Base-by-base conservation (phyloP, 2,888 invertebrate genomes). In the Cancer borealis region DNA sequence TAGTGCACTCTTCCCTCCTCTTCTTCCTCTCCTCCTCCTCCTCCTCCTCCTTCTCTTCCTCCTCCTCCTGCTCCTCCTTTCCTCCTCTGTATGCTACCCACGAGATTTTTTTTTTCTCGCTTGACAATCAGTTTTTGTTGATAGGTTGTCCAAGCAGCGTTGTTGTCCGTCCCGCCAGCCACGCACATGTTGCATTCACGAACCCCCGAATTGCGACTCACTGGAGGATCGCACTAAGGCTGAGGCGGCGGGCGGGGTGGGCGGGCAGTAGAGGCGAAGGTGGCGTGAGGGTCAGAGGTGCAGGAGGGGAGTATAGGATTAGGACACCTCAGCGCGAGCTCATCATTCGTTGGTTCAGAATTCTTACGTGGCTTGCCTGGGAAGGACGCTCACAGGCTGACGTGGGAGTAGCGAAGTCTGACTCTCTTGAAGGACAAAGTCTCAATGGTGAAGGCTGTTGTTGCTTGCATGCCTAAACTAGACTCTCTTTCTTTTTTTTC, bases 71-170 rank as follows among this genome's bases (percentile, higher is more conserved):
- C 14, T 66, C 17, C 66, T 66, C 14, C 66, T 21, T 66, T 66
- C n/a, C 30, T 30, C 3, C 79, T 79, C 10, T 8, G 30, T 79
- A 79, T 12, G 30, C 79, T 79, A 79, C 79, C 79, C 79, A 79
- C 79, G 12, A 79, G 30, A 30, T 79, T 8, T 30, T 79, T 79
- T 79, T 79, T 79, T 79, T 79, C 66, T 0, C 79, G 0, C 30
- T 79, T 30, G 30, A 79, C 79, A 79, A 26, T 79, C 79, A 30
- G 30, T 88, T 49, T 88, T 87, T 46, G 49, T 39, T 45, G 17
- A 54, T 39, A 46, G 84, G 54, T 84, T 92, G 45, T 87, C 87
- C 92, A 47, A 84, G 84, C 87, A 49, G 92, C 26, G 17, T 26
- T 30, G 49, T 87, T 92, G 79, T 84, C 92, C 87, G 14, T 10